phyloP scores from a whole-genome alignment of 2,888 invertebrate species.

The Keiferia lycopersicella region DNA sequence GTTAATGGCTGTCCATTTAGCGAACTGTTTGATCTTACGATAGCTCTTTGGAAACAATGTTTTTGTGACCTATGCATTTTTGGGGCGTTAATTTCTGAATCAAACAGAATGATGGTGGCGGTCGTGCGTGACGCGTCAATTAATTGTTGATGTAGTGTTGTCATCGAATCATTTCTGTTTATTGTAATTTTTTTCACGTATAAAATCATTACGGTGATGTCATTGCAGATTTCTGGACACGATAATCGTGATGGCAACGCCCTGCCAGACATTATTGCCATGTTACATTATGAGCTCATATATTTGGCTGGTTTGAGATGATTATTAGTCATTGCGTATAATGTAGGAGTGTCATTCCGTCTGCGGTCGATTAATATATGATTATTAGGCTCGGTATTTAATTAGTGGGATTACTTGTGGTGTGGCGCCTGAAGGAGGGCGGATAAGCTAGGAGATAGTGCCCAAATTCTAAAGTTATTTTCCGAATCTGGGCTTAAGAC shows the following conservation, averaged over 20 bases:
- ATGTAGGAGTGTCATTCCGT: slow-evolving; percentile 56
- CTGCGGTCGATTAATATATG: slow-evolving; percentile 68
- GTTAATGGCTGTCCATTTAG: slow-evolving; percentile 67
- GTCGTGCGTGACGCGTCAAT: slow-evolving; percentile 64
- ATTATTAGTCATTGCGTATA: slow-evolving; percentile 57
- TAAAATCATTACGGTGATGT: slow-evolving; percentile 67
- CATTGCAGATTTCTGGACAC: slow-evolving; percentile 67
- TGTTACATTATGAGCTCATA: slow-evolving; percentile 68
- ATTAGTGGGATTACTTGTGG: slow-evolving; percentile 51
- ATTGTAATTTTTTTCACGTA: slow-evolving; percentile 56
- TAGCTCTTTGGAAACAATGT: slow-evolving; percentile 65
- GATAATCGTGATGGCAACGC: slow-evolving; percentile 69
- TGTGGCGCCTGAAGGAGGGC: slow-evolving; percentile 43
- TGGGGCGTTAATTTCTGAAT: slow-evolving; percentile 59
- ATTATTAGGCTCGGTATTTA: slow-evolving; percentile 62
- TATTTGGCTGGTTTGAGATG: slow-evolving; percentile 57
- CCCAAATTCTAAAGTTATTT: too few species aligned
- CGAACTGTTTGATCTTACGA: slow-evolving; percentile 64
- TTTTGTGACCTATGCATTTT: slow-evolving; percentile 68
- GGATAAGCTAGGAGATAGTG: neutral
- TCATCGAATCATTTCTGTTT: slow-evolving; percentile 65
- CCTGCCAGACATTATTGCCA: slow-evolving; percentile 58
- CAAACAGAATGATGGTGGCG: slow-evolving; percentile 51
- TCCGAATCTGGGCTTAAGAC: too few species aligned
- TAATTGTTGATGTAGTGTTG: slow-evolving; percentile 59